Conservation (phyloP, 2,888 invertebrate species). For the Trissolcus brochymenae region DNA sequence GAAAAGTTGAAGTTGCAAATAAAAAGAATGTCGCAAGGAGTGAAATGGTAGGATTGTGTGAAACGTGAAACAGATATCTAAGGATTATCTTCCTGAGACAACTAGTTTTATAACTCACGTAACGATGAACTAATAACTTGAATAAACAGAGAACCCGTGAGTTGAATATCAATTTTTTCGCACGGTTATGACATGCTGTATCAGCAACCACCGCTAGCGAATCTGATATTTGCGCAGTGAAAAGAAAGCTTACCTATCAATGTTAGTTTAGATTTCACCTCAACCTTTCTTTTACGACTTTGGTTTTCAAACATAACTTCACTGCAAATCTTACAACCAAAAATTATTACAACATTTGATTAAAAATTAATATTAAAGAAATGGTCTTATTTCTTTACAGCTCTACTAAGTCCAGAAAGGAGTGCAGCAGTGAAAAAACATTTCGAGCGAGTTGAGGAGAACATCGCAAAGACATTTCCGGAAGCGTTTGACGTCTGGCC, state of each 20-base stretch:
- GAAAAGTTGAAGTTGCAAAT: no score
- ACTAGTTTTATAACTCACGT: conserved; percentile 5
- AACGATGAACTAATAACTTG: conserved; percentile 1
- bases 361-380: no score
- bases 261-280: neutral
- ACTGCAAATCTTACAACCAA: no score
- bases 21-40: no score
- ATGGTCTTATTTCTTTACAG: conserved; percentile 14
- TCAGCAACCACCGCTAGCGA: neutral
- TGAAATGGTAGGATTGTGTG: no score
- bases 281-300: neutral
- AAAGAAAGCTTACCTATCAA: neutral
- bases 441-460: conserved; percentile 52
- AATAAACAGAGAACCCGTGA: neutral
- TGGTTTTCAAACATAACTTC: no score
- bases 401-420: conserved; percentile 46
- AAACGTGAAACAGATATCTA: no score
- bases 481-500: conserved; percentile 51
- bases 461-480: conserved; percentile 48
- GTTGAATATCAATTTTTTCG: conserved; percentile 20
- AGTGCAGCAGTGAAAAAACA: conserved; percentile 53
- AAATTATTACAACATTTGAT: no score
- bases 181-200: conserved; percentile 11
- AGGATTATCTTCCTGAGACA: neutral
- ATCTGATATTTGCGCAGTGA: conserved; percentile 8